phyloP scores from a whole-genome alignment of 2,797 vertebrate genomes.

The Podarcis lilfordi region DNA sequence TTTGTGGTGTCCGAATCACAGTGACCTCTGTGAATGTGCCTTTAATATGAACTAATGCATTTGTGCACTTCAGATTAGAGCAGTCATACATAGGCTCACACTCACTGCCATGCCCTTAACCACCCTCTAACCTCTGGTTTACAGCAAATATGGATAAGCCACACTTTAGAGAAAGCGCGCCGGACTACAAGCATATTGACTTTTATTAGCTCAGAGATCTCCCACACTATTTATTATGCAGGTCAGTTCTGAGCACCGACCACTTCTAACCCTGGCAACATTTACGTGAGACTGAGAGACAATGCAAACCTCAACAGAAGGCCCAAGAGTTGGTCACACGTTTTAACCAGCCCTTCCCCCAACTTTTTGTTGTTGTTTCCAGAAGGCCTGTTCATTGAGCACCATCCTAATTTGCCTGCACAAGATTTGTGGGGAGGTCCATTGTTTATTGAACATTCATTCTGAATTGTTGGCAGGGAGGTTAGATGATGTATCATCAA shows the following conservation, averaged over 20 bases:
- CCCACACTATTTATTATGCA: neutral
- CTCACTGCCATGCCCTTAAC: neutral
- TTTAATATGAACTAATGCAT: conserved; percentile 13
- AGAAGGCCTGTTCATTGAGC: too few relatives aligned
- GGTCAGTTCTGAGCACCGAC: neutral
- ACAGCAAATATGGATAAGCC: neutral
- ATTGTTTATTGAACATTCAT: too few relatives aligned
- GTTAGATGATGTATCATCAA: too few relatives aligned
- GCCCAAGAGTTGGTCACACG: neutral
- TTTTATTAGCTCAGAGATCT: neutral
- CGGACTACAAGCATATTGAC: neutral
- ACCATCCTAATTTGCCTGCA: too few relatives aligned
- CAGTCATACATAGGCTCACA: neutral
- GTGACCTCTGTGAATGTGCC: neutral
- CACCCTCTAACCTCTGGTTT: neutral
- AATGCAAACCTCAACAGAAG: neutral
- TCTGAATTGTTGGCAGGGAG: too few relatives aligned
- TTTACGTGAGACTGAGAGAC: neutral
- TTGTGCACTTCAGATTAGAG: neutral
- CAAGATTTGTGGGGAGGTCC: too few relatives aligned
- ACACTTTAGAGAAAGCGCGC: neutral
- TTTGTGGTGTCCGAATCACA: conserved; percentile 10
- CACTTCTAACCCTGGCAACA: neutral
- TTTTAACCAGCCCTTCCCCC: neutral
- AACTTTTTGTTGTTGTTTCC: neutral